Conservation (phyloP, 2,888 invertebrate genomes). For the Cryptocheilus praepositus region DNA sequence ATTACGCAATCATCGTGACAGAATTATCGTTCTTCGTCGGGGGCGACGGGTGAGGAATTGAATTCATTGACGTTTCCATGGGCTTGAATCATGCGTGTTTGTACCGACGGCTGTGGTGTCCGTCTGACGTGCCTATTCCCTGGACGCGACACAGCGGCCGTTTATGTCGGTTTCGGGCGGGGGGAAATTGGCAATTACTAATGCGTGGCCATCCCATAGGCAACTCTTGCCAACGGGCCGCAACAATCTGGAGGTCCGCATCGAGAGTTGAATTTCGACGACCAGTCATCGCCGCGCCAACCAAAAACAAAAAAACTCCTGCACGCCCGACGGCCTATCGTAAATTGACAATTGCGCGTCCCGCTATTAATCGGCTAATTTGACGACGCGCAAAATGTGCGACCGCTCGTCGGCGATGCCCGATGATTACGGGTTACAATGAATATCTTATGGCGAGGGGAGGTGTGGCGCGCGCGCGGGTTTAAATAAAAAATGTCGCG, state of each 20-base stretch:
- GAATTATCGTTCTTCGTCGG: conserved; percentile 37
- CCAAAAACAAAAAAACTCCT: background rate
- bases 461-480: too few species aligned
- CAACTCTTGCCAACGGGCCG: conserved; percentile 38
- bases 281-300: conserved; percentile 18
- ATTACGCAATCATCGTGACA: conserved; percentile 3
- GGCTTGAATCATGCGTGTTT: conserved; percentile 47
- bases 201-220: conserved; percentile 53
- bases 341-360: conserved; percentile 11
- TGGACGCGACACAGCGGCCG: conserved; percentile 45
- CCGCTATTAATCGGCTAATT: conserved; percentile 12
- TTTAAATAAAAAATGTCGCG: too few species aligned
- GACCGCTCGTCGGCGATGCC: too few species aligned
- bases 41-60: conserved; percentile 50
- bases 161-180: conserved; percentile 48
- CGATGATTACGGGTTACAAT: too few species aligned
- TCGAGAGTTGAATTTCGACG: conserved; percentile 30
- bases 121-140: conserved; percentile 47
- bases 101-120: conserved; percentile 42
- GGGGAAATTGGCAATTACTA: conserved; percentile 58
- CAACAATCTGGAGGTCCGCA: conserved; percentile 32
- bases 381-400: background rate
- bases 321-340: background rate
- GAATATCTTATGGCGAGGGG: too few species aligned
- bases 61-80: conserved; percentile 44